Evolutionary conservation across 2,797 vertebrate genomes (phyloP), one percentile per base, ranked within the genome.

Genomic region (Tarsius wallacei): DNA sequence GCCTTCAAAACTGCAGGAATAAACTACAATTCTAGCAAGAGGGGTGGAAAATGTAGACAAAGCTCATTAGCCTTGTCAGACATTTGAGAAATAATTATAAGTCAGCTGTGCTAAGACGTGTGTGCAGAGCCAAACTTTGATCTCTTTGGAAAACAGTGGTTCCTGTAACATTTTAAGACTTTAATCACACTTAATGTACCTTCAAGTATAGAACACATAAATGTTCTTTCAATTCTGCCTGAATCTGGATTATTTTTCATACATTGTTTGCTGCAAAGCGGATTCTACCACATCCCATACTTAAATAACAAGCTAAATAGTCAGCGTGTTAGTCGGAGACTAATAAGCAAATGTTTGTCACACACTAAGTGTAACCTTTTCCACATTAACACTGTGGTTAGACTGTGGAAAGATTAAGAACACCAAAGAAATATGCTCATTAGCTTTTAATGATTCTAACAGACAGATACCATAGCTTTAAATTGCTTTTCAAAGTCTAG

Each of bases 401-500:
- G 97, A 98, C 96, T 96, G 87, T 90, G 88, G 97, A 95, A 97
- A 98, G 97, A 99, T 98, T 98, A 99, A 98, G 96, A 95, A 97
- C 0, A 4, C 78, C 97, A 98, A 95, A 97, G 96, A 98, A 99
- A 98, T 98, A 98, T 71, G 98, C 97, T 98, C 98, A 98, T 98
- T 98, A 98, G 98, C 95, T 97, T 98, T 97, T 98, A 98, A 98
- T 97, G 96, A 98, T 98, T 78, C 74, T 93, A 98, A 97, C 95
- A 97, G 95, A 98, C 96, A 98, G 98, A 98, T 97, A 98, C 13
- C 3, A 0, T 95, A 97, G 96, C 97, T 98, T 98, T 97, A 98
- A 98, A 98, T 98, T 98, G 98, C 98, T 98, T 98, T 96, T 98
- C 98, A 97, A 98, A 98, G 97, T 97, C 96, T 97, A 77, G 94